Conservation (phyloP, 2,113 vertebrate species). For the Xiphias gladius region DNA sequence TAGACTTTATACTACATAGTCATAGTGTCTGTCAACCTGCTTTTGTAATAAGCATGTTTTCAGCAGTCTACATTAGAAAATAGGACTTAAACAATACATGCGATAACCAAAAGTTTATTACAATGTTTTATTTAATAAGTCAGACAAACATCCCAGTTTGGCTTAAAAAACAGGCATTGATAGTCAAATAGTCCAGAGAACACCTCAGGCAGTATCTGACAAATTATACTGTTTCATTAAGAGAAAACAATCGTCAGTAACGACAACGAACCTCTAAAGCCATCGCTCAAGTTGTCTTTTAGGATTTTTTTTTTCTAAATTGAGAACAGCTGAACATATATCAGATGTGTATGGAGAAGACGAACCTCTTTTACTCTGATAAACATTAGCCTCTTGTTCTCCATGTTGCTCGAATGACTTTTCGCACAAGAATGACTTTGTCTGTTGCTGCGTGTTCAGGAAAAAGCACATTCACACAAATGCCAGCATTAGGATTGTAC, state of each 20-base stretch:
- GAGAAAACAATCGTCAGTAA: not conserved
- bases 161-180: conserved; percentile 15
- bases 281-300: not conserved
- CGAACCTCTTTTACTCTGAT: not conserved
- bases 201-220: not conserved
- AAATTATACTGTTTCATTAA: not conserved
- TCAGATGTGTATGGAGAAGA: not conserved
- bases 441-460: not conserved
- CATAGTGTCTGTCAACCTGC: no score
- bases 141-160: conserved; percentile 25
- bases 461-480: not conserved
- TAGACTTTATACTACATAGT: no score
- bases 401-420: not conserved
- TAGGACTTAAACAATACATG: not conserved
- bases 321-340: not conserved
- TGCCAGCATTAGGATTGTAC: not conserved
- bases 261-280: not conserved
- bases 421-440: not conserved
- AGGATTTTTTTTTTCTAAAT: not conserved
- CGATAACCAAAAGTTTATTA: not conserved
- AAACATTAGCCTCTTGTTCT: not conserved
- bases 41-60: not conserved
- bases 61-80: not conserved
- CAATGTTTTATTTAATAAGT: conserved; percentile 28
- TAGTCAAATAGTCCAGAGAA: not conserved